Conservation (phyloP, 64 coral and sea anemone genomes). For the Stylophora pistillata region DNA sequence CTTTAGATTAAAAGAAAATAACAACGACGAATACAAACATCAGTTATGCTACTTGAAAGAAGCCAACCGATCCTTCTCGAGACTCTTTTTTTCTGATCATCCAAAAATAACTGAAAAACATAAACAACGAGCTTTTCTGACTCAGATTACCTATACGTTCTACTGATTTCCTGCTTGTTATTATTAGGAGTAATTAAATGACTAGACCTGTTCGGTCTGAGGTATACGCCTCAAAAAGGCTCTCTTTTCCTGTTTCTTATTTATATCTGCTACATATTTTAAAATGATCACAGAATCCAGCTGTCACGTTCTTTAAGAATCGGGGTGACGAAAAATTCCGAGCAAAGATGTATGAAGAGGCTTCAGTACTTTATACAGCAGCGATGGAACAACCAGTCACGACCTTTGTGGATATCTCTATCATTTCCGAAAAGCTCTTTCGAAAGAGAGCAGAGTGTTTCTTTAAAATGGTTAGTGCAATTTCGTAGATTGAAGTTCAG, state of each 20-base stretch:
- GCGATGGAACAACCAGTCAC: background rate
- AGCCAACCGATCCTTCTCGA: no score
- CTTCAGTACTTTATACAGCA: background rate
- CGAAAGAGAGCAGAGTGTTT: conserved; percentile 28
- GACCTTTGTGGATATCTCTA: background rate
- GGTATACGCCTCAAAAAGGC: background rate
- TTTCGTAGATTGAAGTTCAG: background rate
- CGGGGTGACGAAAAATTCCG: conserved; percentile 6
- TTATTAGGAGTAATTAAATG: no score
- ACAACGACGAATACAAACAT: no score
- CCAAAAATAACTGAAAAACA: no score
- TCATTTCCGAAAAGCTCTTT: conserved; percentile 6
- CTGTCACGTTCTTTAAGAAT: background rate
- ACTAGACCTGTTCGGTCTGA: no score
- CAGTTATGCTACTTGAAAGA: no score
- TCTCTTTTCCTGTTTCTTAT: background rate
- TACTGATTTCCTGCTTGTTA: no score
- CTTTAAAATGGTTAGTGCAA: conserved; percentile 10
- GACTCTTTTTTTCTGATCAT: no score
- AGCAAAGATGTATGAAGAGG: background rate
- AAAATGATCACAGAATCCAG: background rate
- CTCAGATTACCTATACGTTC: no score
- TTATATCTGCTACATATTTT: background rate
- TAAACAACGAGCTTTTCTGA: no score
- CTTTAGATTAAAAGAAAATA: background rate